Evolutionary conservation across 1,140 invertebrate species (phyloP).

Genomic region (Heterodera schachtii): DNA sequence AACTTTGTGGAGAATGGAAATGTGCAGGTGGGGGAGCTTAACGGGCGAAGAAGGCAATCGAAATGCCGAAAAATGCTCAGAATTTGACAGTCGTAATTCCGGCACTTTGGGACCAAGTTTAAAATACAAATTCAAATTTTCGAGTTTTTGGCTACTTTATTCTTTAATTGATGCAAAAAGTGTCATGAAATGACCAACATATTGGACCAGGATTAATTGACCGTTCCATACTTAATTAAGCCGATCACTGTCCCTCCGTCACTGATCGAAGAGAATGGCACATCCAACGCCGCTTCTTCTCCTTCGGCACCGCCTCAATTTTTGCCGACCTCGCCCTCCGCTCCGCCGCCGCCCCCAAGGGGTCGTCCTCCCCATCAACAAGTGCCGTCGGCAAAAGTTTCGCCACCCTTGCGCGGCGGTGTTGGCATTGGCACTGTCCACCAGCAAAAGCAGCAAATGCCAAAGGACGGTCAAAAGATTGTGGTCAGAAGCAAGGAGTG

Average conservation of each 20-base stretch:
- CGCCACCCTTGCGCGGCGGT: neutral
- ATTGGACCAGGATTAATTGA: too few species aligned
- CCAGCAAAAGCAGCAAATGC: neutral
- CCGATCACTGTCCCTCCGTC: slow-evolving; percentile 24
- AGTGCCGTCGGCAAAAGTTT: slow-evolving; percentile 24
- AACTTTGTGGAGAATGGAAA: slow-evolving; percentile 23
- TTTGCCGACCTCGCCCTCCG: neutral
- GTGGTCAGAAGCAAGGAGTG: slow-evolving; percentile 17
- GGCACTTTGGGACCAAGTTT: too few species aligned
- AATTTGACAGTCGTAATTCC: neutral
- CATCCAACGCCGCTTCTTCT: neutral
- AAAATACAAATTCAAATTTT: too few species aligned
- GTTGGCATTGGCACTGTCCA: neutral
- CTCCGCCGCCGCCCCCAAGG: neutral
- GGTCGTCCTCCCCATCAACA: neutral
- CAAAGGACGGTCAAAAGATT: neutral
- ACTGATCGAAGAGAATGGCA: slow-evolving; percentile 22
- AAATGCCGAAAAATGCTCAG: too few species aligned
- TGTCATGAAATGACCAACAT: too few species aligned
- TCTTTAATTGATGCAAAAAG: too few species aligned
- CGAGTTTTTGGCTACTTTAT: too few species aligned
- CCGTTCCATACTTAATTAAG: neutral
- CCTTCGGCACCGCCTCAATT: neutral
- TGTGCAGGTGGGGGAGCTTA: slow-evolving; percentile 6
- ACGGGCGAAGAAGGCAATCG: neutral